Base-by-base conservation (phyloP, 2,797 vertebrate species). In the Anguilla pacifica region DNA sequence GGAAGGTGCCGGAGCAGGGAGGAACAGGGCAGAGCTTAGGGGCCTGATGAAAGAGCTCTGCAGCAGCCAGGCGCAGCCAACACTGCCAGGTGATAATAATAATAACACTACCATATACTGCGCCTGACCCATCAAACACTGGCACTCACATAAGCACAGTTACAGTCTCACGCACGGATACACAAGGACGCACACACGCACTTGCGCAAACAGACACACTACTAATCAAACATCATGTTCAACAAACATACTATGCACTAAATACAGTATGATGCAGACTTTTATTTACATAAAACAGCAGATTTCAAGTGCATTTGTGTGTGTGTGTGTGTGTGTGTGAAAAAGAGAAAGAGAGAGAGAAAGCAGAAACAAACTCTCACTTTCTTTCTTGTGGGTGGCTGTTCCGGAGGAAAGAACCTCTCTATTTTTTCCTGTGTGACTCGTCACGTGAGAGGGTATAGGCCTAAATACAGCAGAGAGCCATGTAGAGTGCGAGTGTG, bases 241-340 rank as follows among this genome's bases (percentile, higher is more conserved):
- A 79, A 72, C 39, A 79, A 7, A 39, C 74, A 57, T 67, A 67
- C 64, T n/a, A 9, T 35, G 49, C 59, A 49, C 77, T 79, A 79
- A 4, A 79, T 10, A 39, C 3, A 67, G 6, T 17, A 67, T 22
- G 17, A 64, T 64, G 59, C 11, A 59, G 9, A 22, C 59, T 64
- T 19, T 17, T 35, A 77, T 4, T 31, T 15, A 77, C 35, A 31
- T 31, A 11, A 72, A 11, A 72, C 22, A 72, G 35, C 0, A 77
- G 5, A 43, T 17, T 39, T 17, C 2, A 77, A 31, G 72, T 39
- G 31, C 43, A 13, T 90, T 35, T 90, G 53, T 55, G 51, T 89
- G 49, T 1, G 5, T 88, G 70, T 7, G 43, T 53, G 46, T 11
- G 15, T 79, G 49, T 72, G 17, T 53, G 28, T 46, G 81, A 83